Base-by-base conservation (phyloP, 2,113 vertebrate genomes). In the Arvicanthis niloticus region DNA sequence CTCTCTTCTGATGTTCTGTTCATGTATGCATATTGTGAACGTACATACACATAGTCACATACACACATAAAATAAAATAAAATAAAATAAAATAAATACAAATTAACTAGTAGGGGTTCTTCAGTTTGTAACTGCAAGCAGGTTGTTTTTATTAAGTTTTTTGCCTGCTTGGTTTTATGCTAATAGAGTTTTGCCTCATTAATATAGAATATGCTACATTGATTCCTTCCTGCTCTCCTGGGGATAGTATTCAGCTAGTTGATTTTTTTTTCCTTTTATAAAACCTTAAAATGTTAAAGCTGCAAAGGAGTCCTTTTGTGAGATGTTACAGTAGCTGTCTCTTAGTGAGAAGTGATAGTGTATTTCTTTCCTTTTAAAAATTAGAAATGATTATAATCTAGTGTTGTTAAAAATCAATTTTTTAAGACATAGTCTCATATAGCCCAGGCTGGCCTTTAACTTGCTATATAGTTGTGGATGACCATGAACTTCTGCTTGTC, bases 251-350 rank as follows among this genome's bases (percentile, higher is more conserved):
- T 45, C 51, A 89, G 29, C 93, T 95, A 53, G 7, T 90, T 96
- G 51, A n/a, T 42, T 91, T 95, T 91, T 95, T 91, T 95, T 97
- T 91, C 77, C 60, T 96, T 96, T 93, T 73, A 53, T 53, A 77
- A 90, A 93, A 91, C 67, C 78, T 73, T 77, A 78, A 97, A 96
- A 87, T 96, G 53, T 89, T 91, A 88, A 95, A 96, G 75, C 22
- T 88, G 89, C 88, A 89, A 60, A 87, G 72, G 70, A 22, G 77
- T 85, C 22, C 17, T 95, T 51, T 76, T 81, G 31, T 93, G 62
- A 56, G 76, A 84, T 72, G 26, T 96, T 89, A 89, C 48, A 31
- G 4, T 82, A 89, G 84, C 48, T 65, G 34, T 94, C 78, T 53
- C 34, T 77, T 92, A 82, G 40, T 96, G 45, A 90, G 62, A 93